These are phyloP conservation scores for Dryomyza anilis DNA, from an alignment of 2,888 invertebrate species.

Conservation along the genomic window DNA sequence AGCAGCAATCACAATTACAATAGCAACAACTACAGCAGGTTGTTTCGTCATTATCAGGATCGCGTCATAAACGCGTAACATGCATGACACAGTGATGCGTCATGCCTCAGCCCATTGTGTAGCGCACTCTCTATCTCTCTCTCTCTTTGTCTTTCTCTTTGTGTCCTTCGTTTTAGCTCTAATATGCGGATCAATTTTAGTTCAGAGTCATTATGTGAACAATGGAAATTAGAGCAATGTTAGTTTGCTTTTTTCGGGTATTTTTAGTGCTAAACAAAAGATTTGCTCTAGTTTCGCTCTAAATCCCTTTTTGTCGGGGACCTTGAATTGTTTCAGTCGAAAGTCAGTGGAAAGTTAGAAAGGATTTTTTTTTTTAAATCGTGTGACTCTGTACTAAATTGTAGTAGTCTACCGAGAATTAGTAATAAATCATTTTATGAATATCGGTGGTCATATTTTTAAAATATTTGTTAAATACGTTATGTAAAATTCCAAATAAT, in stretches of 20 bases:
- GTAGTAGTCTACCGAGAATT: too few species aligned
- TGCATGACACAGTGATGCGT: conserved; percentile 9
- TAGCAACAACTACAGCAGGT: background rate
- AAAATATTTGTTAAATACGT: too few species aligned
- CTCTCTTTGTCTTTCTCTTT: too few species aligned
- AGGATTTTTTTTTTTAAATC: too few species aligned
- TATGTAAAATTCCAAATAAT: too few species aligned
- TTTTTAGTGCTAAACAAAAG: too few species aligned
- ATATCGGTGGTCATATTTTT: too few species aligned
- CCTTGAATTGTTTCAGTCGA: conserved; percentile 31
- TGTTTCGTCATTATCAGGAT: background rate
- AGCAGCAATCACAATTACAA: background rate
- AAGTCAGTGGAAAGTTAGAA: conserved; percentile 39
- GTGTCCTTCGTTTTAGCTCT: conserved; percentile 8
- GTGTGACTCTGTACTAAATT: too few species aligned
- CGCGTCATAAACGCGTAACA: conserved; percentile 15
- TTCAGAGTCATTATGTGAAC: conserved; percentile 9
- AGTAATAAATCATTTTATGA: too few species aligned
- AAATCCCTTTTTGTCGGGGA: conserved; percentile 53
- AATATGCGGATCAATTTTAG: conserved; percentile 4
- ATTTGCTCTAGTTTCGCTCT: conserved; percentile 50
- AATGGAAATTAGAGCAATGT: conserved; percentile 22
- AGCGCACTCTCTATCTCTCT: too few species aligned
- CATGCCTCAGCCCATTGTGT: background rate
- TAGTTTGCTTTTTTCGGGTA: too few species aligned